These are phyloP conservation scores for Andrena trimmerana DNA, from an alignment of 2,888 invertebrate species.

Conservation along the genomic window DNA sequence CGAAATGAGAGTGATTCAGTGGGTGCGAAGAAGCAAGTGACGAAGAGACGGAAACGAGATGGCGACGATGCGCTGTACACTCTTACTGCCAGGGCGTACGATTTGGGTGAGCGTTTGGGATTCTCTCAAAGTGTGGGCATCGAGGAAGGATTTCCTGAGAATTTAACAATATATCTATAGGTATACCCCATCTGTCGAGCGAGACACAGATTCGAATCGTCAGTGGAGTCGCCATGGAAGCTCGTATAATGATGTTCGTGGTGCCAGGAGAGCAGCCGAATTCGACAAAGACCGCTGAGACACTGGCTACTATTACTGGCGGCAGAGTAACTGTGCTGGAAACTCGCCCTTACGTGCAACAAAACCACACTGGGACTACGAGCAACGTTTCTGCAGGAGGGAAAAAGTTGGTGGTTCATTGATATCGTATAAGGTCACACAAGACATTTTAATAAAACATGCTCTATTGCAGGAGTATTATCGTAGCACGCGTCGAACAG, in stretches of 20 bases:
- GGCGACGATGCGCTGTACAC: slow-evolving; percentile 87
- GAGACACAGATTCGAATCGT: slow-evolving; percentile 90
- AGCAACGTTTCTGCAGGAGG: slow-evolving; percentile 41
- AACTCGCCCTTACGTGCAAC: slow-evolving; percentile 88
- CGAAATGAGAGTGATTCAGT: slow-evolving; percentile 1
- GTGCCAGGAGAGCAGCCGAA: slow-evolving; percentile 92
- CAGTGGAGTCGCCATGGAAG: slow-evolving; percentile 88
- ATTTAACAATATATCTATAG: slow-evolving; percentile 73
- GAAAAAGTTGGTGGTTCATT: slow-evolving; percentile 74
- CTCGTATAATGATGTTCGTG: slow-evolving; percentile 92
- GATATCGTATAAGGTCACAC: not conserved
- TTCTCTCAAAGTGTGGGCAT: no score
- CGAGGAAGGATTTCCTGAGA: no score
- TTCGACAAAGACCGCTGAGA: slow-evolving; percentile 90
- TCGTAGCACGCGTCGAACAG: slow-evolving; percentile 82
- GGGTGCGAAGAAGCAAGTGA: not conserved
- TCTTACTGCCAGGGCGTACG: slow-evolving; percentile 92
- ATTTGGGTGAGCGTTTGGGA: slow-evolving; percentile 87
- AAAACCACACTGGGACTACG: slow-evolving; percentile 63
- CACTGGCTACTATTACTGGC: slow-evolving; percentile 92
- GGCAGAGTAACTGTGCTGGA: slow-evolving; percentile 92
- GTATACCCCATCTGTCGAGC: slow-evolving; percentile 91
- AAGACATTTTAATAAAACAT: not conserved
- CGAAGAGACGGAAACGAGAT: slow-evolving; percentile 86
- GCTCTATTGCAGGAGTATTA: slow-evolving; percentile 77